A percentile compares a stretch with the other conserved stretches of the same genome.
Evolutionary conservation across 1,140 invertebrate species (phyloP).

Genomic region (Aplysia californica): DNA sequence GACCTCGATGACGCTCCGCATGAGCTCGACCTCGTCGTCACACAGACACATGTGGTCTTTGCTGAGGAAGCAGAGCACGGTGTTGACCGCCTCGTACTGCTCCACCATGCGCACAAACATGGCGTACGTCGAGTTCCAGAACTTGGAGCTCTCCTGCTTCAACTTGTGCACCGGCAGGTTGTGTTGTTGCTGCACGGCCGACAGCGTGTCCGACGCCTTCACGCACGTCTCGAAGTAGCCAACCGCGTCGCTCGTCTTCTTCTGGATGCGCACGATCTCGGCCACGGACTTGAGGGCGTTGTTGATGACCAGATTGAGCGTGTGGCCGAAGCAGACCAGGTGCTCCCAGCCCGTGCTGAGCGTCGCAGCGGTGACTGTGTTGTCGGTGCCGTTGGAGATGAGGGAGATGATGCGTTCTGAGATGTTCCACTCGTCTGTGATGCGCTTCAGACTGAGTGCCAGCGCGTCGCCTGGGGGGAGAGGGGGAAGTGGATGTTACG

Average conservation of each 20-base stretch:
- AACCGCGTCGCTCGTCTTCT: conserved; percentile 25
- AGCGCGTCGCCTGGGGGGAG: too few relatives aligned
- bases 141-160: conserved; percentile 1
- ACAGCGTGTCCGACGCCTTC: conserved; percentile 22
- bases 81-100: conserved; percentile 26
- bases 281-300: conserved; percentile 11
- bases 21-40: conserved; percentile 28
- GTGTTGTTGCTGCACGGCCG: conserved; percentile 25
- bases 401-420: conserved; percentile 12
- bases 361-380: conserved; percentile 3
- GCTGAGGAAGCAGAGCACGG: conserved; percentile 19
- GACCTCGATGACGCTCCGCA: conserved; percentile 9
- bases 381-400: neutral
- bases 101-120: conserved; percentile 21
- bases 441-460: conserved; percentile 19
- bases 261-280: conserved; percentile 17
- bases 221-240: conserved; percentile 20
- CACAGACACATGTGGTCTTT: conserved; percentile 28
- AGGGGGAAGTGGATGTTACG: too few relatives aligned
- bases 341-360: conserved; percentile 22
- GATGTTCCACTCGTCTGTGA: conserved; percentile 21
- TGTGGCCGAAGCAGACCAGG: conserved; percentile 17
- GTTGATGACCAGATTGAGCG: conserved; percentile 8
- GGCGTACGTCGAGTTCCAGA: conserved; percentile 13
- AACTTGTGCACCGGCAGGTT: conserved; percentile 19